Evolutionary conservation across 2,113 vertebrate species (phyloP).

Genomic region (Onychostruthus taczanowskii): DNA sequence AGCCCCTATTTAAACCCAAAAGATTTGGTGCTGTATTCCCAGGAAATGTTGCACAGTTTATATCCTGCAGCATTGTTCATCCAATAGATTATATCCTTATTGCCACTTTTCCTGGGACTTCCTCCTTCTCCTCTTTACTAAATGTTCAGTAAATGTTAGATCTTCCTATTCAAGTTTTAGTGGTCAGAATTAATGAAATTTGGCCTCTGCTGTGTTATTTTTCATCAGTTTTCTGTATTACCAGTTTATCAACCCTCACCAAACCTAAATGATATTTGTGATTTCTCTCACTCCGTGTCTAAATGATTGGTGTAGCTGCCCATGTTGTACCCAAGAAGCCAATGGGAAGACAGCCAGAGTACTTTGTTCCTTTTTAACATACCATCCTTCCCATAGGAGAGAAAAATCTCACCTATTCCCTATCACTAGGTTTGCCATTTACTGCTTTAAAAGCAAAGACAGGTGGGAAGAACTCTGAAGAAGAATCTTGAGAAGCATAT

Average conservation of each 20-base stretch:
- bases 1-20: neutral
- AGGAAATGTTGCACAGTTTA: neutral
- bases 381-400: neutral
- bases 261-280: neutral
- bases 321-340: neutral
- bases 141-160: neutral
- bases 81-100: neutral
- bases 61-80: neutral
- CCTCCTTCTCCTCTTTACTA: neutral
- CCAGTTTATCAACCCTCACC: neutral
- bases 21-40: neutral
- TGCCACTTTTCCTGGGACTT: neutral
- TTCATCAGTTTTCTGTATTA: neutral
- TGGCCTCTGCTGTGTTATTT: neutral
- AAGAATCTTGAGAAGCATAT: neutral
- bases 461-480: neutral
- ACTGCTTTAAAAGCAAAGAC: neutral
- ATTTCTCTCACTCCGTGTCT: neutral
- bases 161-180: neutral
- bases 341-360: neutral
- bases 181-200: neutral
- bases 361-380: neutral
- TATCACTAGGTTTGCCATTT: neutral
- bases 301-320: neutral
- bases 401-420: neutral